These are phyloP conservation scores for Eristalis pertinax DNA, from an alignment of 2,888 invertebrate genomes.

Conservation along the genomic window DNA sequence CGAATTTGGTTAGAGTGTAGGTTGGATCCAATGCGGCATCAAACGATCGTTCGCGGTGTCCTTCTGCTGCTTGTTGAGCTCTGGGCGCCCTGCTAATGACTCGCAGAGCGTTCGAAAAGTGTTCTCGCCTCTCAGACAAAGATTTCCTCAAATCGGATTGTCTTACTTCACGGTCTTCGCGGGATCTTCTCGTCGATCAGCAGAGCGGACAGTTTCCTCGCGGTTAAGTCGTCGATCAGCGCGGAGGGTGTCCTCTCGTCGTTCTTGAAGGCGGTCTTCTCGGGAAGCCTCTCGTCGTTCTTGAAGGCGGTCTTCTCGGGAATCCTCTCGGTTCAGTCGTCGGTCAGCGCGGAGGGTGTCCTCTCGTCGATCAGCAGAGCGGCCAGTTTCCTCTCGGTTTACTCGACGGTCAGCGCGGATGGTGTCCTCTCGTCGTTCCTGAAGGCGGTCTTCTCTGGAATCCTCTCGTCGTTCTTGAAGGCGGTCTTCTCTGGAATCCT, in stretches of 20 bases:
- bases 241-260: background rate
- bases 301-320: too few relatives aligned
- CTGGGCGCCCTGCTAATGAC: background rate
- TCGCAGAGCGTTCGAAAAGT: background rate
- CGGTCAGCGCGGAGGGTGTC: background rate
- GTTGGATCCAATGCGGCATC: background rate
- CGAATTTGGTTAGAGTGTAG: background rate
- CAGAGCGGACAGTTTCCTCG: background rate
- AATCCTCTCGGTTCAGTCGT: background rate
- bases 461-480: background rate
- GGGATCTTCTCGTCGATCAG: background rate
- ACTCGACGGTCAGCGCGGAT: too few relatives aligned
- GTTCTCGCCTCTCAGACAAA: background rate
- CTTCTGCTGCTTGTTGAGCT: background rate
- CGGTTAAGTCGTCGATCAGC: background rate
- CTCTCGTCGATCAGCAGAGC: background rate
- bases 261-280: background rate
- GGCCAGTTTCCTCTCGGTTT: too few relatives aligned
- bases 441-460: background rate
- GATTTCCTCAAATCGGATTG: background rate
- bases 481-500: background rate
- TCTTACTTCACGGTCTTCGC: background rate
- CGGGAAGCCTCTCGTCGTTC: background rate
- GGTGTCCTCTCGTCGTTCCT: background rate
- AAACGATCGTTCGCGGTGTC: background rate